Evolutionary conservation across 2,797 vertebrate species (phyloP).

Genomic region (Emys orbicularis): DNA sequence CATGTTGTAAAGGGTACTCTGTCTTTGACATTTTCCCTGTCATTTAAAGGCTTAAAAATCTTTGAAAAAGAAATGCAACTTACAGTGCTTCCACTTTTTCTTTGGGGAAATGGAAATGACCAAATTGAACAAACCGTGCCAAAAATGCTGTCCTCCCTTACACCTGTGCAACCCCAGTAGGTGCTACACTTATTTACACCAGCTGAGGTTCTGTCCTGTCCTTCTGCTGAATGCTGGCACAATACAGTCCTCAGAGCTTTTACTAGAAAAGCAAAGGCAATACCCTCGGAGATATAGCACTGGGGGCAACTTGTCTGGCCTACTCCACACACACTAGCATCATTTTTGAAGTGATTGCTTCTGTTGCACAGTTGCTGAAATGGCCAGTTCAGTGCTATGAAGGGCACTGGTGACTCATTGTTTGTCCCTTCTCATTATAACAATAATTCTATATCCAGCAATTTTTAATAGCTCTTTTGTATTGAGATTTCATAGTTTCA

Average conservation of each 20-base stretch:
- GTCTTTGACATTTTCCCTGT: not conserved
- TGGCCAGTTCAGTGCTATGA: not conserved
- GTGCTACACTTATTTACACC: not conserved
- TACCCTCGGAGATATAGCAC: not conserved
- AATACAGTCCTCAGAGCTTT: not conserved
- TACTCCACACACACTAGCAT: not conserved
- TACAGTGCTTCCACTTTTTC: not conserved
- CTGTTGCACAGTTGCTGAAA: not conserved
- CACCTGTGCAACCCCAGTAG: not conserved
- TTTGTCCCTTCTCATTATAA: not conserved
- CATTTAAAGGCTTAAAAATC: not conserved
- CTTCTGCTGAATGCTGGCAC: not conserved
- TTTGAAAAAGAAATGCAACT: not conserved
- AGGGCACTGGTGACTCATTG: not conserved
- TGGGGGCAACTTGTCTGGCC: not conserved
- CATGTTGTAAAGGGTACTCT: not conserved
- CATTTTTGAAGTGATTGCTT: not conserved
- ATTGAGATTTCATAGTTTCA: slow-evolving; percentile 31
- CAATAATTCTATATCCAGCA: slow-evolving; percentile 21
- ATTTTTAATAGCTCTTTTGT: not conserved
- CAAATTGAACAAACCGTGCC: not conserved
- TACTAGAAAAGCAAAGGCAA: not conserved
- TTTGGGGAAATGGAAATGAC: not conserved
- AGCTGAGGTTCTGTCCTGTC: not conserved
- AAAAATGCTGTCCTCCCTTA: not conserved